These are phyloP conservation scores for Puntigrus tetrazona DNA, from an alignment of 2,113 vertebrate genomes.

Conservation along the genomic window DNA sequence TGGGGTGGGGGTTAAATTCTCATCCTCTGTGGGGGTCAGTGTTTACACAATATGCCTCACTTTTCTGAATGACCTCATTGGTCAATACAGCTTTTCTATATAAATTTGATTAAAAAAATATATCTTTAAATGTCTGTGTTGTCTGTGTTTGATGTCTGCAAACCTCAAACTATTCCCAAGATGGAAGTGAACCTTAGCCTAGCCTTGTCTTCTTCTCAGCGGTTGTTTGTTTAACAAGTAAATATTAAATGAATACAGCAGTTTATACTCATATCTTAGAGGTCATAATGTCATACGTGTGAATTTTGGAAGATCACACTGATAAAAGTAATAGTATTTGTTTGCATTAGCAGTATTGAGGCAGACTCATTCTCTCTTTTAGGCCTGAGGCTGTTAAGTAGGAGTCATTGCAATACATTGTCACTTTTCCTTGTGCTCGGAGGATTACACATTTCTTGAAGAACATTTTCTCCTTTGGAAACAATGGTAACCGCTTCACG, in stretches of 20 bases:
- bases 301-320: not conserved
- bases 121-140: not conserved
- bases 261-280: not conserved
- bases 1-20: constrained; percentile 34
- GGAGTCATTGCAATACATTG: not conserved
- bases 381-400: not conserved
- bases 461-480: constrained; percentile 64
- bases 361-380: not conserved
- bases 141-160: not conserved
- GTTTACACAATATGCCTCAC: constrained; percentile 36
- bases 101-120: not conserved
- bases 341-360: not conserved
- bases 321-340: not conserved
- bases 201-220: not conserved
- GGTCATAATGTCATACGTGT: not conserved
- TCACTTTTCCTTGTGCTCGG: not conserved
- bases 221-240: not conserved
- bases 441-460: constrained; percentile 24
- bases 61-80: constrained; percentile 40
- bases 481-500: not conserved
- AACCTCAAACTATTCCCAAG: not conserved
- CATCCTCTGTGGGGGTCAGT: constrained; percentile 27
- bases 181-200: not conserved
- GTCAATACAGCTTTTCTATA: not conserved
- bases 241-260: not conserved